Evolutionary conservation across 2,888 invertebrate species (phyloP), one percentile per base, ranked within the genome.

Genomic region (Caenorhabditis drosophilae): DNA sequence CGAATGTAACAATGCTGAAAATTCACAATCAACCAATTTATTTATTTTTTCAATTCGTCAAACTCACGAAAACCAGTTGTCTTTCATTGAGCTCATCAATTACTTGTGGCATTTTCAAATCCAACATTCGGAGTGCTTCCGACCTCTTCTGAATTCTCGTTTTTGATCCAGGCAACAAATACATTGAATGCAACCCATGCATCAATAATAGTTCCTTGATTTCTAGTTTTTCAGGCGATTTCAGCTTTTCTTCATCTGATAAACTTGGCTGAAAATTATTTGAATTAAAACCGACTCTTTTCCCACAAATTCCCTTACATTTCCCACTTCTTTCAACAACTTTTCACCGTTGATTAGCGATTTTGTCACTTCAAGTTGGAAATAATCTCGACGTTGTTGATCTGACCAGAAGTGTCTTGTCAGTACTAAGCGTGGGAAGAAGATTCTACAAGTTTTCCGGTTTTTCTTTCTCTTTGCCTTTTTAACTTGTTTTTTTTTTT

Each of bases 391-490:
- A 12, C 77, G 67, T 46, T 81, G 80, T 16, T 64, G 53, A 36
- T 69, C 63, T 25, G 73, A 73, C 81, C 81, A 81, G 58, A 81
- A 81, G 46, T 81, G 81, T 0, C 81, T 73, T 7, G 81, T 81
- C 36, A 81, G 61, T 12, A 81, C 73, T 20, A 76, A 47, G 12
- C 79, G 76, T 1, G 81, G 81, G 53, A 80, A 79, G 68, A 80
- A 77, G 18, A 81, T 72, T 45, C 81, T 81, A 58, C 45, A 79
- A 67, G 11, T 9, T 12, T 12, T 36, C 4, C 9, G n/a, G 36
- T 11, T n/a, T 11, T 4, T 15, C 15, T 12, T 12, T 36, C 36
- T 15, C 7, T 12, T 12, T 31, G 7, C 12, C 4, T 36, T 36
- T 40, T 18, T 2, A 40, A 40, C 7, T 18, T 18, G 40, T 2